Conservation (phyloP, 1,140 invertebrate species). For the Planococcus citri region DNA sequence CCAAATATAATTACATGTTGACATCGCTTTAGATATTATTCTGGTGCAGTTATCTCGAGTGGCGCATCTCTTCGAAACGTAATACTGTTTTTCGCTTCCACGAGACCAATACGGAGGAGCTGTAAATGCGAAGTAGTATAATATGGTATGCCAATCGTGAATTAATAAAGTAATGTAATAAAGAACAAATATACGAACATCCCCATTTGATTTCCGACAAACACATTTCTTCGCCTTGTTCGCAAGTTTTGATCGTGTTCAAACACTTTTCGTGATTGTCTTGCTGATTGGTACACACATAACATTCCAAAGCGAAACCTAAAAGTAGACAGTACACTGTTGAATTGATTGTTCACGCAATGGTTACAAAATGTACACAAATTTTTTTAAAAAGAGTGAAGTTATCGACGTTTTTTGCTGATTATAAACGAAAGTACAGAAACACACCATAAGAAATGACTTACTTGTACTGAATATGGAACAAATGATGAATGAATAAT, state of each 20-base stretch:
- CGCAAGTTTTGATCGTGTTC: conserved; percentile 81
- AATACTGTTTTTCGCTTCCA: conserved; percentile 85
- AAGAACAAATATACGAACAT: conserved; percentile 40
- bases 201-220: conserved; percentile 82
- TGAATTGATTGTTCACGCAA: too few species aligned
- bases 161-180: neutral
- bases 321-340: too few species aligned
- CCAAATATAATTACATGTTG: conserved; percentile 85
- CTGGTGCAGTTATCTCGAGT: conserved; percentile 63
- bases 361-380: too few species aligned
- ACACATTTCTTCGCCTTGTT: conserved; percentile 74
- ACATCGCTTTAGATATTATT: conserved; percentile 52
- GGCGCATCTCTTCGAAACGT: conserved; percentile 83
- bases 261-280: conserved; percentile 86
- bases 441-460: too few species aligned
- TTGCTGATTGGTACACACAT: conserved; percentile 85
- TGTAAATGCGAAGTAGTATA: too few species aligned
- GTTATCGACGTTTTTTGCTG: too few species aligned
- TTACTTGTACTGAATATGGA: too few species aligned
- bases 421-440: too few species aligned
- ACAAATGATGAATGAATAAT: too few species aligned
- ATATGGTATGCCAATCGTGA: too few species aligned
- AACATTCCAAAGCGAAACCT: conserved; percentile 74
- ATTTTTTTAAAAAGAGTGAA: too few species aligned
- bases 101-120: conserved; percentile 89